A percentile compares a stretch with the other conserved stretches of the same genome.
Conservation (phyloP, 2,797 vertebrate genomes). For the Danio jaintianensis region DNA sequence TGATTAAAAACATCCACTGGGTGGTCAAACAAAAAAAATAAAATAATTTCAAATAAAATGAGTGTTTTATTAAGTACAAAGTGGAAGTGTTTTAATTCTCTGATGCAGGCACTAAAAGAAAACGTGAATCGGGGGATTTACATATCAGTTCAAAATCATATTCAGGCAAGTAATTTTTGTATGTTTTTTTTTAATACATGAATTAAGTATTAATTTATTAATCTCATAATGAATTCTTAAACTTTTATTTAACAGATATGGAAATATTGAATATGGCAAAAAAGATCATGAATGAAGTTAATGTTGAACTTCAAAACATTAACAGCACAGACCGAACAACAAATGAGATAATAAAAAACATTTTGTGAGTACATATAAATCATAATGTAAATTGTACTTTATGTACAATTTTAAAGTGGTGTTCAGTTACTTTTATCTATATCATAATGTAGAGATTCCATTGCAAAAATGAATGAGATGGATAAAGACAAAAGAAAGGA, state of each 20-base stretch:
- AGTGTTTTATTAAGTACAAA: no score
- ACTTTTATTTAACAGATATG: neutral
- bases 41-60: no score
- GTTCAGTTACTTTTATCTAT: neutral
- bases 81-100: no score
- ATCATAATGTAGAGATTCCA: neutral
- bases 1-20: no score
- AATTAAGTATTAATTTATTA: neutral
- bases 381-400: neutral
- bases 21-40: no score
- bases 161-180: no score
- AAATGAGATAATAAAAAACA: neutral
- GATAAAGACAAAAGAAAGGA: neutral
- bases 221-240: no score
- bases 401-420: neutral
- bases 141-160: neutral
- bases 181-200: neutral
- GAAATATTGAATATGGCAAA: neutral
- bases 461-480: neutral
- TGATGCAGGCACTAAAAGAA: no score
- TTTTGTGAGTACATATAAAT: neutral
- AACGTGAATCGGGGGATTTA: neutral
- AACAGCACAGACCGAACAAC: neutral
- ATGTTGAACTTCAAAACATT: neutral
- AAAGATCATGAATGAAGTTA: slow-evolving; percentile 8